Percentiles rank a stretch among this genome's conserved stretches.
phyloP scores from a whole-genome alignment of 2,888 invertebrate genomes.

The Colostygia pectinataria region DNA sequence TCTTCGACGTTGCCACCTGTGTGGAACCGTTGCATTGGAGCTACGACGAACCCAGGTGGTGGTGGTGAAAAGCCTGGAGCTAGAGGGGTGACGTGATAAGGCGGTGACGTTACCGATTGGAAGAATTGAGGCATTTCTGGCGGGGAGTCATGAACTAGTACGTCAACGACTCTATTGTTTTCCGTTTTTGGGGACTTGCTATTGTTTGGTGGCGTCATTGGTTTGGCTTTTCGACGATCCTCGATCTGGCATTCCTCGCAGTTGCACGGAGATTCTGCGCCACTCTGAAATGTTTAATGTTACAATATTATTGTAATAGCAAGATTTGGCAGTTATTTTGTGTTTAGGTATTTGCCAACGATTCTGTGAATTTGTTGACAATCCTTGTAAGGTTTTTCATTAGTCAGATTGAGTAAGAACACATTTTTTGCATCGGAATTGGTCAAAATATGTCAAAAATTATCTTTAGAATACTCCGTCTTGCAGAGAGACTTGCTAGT shows the following conservation, averaged over 20 bases:
- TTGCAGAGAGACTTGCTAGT: too few relatives aligned
- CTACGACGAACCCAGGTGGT: slow-evolving; percentile 71
- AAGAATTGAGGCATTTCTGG: slow-evolving; percentile 69
- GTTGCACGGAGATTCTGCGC: slow-evolving; percentile 70
- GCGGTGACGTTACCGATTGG: slow-evolving; percentile 69
- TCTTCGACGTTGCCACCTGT: slow-evolving; percentile 87
- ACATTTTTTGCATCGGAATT: too few relatives aligned
- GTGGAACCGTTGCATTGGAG: slow-evolving; percentile 71
- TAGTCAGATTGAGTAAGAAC: too few relatives aligned
- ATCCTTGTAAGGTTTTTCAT: neutral
- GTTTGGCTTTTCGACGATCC: slow-evolving; percentile 32
- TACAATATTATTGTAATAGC: neutral
- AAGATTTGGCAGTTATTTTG: neutral
- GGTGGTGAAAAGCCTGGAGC: slow-evolving; percentile 62
- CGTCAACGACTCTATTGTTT: slow-evolving; percentile 70
- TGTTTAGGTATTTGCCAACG: slow-evolving; percentile 11
- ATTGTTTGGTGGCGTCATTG: slow-evolving; percentile 36
- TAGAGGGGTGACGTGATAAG: slow-evolving; percentile 57
- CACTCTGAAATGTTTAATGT: slow-evolving; percentile 66
- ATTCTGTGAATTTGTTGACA: slow-evolving; percentile 2
- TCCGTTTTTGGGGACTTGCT: slow-evolving; percentile 49
- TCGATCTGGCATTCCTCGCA: slow-evolving; percentile 73
- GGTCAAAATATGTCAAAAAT: too few relatives aligned
- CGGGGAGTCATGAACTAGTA: slow-evolving; percentile 74
- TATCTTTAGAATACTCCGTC: too few relatives aligned